phyloP scores from a whole-genome alignment of 2,113 vertebrate species.

The Dermatemys mawii region DNA sequence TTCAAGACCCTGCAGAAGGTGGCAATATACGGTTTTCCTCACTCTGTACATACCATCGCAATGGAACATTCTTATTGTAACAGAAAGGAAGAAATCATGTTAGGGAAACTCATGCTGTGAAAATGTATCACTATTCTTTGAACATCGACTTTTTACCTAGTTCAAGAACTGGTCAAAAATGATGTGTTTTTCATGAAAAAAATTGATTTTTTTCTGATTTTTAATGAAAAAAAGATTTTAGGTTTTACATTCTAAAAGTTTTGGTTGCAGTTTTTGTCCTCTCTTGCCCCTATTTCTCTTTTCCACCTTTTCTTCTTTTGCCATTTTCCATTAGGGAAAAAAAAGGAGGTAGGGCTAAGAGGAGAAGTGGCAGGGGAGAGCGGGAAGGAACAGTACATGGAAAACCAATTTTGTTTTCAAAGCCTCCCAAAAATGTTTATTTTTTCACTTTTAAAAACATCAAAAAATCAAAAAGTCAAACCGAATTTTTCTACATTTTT shows the following conservation, averaged over 20 bases:
- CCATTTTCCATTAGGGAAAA: background rate
- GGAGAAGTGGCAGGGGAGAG: background rate
- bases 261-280: background rate
- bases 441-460: background rate
- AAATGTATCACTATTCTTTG: background rate
- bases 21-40: background rate
- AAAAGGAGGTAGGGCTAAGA: background rate
- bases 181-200: no score
- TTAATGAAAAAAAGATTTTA: no score
- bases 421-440: background rate
- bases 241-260: no score
- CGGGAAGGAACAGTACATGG: no score
- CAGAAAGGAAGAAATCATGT: background rate
- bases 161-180: background rate
- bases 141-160: background rate
- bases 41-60: background rate
- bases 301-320: background rate
- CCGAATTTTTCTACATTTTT: background rate
- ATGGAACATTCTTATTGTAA: background rate
- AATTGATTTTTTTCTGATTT: no score
- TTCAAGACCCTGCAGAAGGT: background rate
- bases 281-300: rapidly evolving
- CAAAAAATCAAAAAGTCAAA: background rate
- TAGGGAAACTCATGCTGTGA: background rate
- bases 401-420: background rate